Evolutionary conservation across 2,888 invertebrate genomes (phyloP), one percentile per base, ranked within the genome.

Genomic region (Ectropis crepuscularia): DNA sequence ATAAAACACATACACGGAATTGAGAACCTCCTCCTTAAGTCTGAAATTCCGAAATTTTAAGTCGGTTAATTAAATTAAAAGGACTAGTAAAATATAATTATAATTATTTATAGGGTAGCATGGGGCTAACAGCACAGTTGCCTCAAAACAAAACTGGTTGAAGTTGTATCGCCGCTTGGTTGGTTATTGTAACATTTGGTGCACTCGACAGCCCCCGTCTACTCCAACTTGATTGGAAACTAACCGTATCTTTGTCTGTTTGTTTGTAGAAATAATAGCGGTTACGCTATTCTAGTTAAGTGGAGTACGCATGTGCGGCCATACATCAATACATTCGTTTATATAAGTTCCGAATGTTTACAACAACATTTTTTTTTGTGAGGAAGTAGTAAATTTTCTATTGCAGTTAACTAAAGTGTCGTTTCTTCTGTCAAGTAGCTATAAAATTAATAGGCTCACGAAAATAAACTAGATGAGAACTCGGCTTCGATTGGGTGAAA

Each of bases 151-250:
- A 37, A 49, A 37, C 16, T 12, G 50, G 6, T 41, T 2, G n/a
- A 51, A 28, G 12, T 16, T 38, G 2, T 46, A 37, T n/a, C 6
- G 2, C 39, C 9, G 41, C 39, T 16, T 41, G n/a, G 53, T 36
- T 37, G 12, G 55, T 48, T 48, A 46, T 57, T 49, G 76, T 74
- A 90, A 87, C 90, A 90, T 88, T 90, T 90, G 89, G 85, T 80
- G 75, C 72, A 77, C 77, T 80, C 73, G 69, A 70, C 47, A 68
- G 68, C 69, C 72, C 73, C 55, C 73, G 74, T 77, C 73, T 76
- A 80, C 91, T 91, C 83, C 83, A 89, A 76, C 77, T 84, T 89
- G 90, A 92, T 91, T 90, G 91, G 85, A 90, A 89, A 88, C 85
- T 84, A 84, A 82, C 88, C 79, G 74, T 77, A 81, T 80, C 86